Evolutionary conservation across 2,888 invertebrate species (phyloP), one percentile per base, ranked within the genome.

Genomic region (Pyrrhia umbra): DNA sequence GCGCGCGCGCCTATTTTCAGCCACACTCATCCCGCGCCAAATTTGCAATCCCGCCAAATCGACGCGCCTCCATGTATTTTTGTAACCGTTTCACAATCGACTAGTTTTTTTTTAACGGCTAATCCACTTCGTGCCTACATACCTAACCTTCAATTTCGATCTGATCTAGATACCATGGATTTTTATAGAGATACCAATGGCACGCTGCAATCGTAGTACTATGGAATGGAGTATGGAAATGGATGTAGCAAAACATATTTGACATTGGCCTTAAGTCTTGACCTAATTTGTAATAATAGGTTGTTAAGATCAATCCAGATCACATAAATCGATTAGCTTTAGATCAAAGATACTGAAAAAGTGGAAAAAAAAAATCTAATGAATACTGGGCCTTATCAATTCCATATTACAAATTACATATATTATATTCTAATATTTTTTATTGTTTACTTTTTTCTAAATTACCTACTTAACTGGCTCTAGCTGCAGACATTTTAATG

Each of bases 31-130:
- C 90, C 83, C 93, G 93, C 87, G 94, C 95, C 94, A 94, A 95
- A 94, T 94, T 94, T 93, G 94, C 94, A 89, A 94, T 91, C 90
- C 90, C 90, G 90, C 91, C 90, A 92, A 93, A 90, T 92, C 90
- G 91, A 92, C 91, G 89, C 90, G 91, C 88, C 89, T 88, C 85
- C 85, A 87, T 82, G 87, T 94, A 94, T 94, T 94, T 94, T 92
- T 86, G 92, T 92, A 91, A 86, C 86, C 75, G 89, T 94, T 94
- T 94, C 94, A 91, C 90, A 94, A 94, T 90, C 88, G 67, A 79
- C 76, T 73, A 75, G 75, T 71, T 84, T 88, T 88, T 89, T 86
- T 82, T 80, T 75, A 78, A 82, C 64, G 52, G 67, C 69, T 76
- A 69, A 80, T 72, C 60, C 61, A 67, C 75, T 78, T 80, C 78